Conservation (phyloP, 2,797 vertebrate species). For the Cheirogaleus major region DNA sequence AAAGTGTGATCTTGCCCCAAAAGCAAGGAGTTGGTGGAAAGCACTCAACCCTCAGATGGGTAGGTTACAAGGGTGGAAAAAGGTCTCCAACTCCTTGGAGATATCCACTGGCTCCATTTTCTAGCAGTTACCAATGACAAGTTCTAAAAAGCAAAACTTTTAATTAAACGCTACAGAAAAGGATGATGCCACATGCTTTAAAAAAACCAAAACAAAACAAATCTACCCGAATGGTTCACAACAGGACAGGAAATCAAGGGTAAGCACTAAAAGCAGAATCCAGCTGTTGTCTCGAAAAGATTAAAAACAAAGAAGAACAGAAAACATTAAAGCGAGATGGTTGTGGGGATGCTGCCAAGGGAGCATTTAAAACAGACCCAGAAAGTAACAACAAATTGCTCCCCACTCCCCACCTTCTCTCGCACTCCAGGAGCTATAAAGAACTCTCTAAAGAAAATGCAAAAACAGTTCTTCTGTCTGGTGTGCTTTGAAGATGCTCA, state of each 20-base stretch:
- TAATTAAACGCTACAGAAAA: constrained; percentile 61
- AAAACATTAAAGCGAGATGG: constrained; percentile 51
- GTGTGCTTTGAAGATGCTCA: constrained; percentile 64
- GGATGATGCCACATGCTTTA: constrained; percentile 21
- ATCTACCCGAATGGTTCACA: constrained; percentile 51
- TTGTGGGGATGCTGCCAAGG: neutral
- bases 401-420: neutral
- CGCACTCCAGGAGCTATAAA: neutral
- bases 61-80: neutral
- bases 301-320: constrained; percentile 59
- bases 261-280: constrained; percentile 67
- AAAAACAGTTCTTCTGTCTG: constrained; percentile 37
- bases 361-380: constrained; percentile 56
- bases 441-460: constrained; percentile 45
- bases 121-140: neutral
- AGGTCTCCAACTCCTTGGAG: neutral
- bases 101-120: neutral
- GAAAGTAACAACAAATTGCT: constrained; percentile 4
- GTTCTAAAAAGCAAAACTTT: constrained; percentile 46
- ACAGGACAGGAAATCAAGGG: constrained; percentile 53
- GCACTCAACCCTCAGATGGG: neutral
- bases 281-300: constrained; percentile 51
- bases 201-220: neutral
- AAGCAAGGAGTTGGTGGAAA: neutral
- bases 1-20: neutral